These are phyloP conservation scores for Babyrousa celebensis DNA, from an alignment of 2,797 vertebrate genomes.

Conservation along the genomic window DNA sequence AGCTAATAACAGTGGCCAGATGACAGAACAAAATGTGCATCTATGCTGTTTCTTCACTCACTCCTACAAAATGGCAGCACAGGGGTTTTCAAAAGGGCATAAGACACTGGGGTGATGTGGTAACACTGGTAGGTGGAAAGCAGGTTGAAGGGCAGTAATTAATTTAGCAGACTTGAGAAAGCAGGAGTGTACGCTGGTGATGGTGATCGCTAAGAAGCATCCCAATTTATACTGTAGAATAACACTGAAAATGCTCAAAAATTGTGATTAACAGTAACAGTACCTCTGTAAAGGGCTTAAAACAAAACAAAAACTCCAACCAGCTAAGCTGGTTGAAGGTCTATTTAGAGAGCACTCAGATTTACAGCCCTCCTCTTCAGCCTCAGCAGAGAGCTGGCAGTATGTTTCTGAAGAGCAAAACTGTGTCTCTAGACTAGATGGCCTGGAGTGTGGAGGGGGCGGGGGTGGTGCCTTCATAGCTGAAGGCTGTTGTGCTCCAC, in stretches of 20 bases:
- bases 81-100: not conserved
- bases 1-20: not conserved
- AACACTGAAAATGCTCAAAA: not conserved
- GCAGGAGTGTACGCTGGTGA: not conserved
- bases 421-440: not conserved
- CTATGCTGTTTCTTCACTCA: not conserved
- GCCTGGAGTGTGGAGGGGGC: no score
- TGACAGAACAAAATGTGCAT: not conserved
- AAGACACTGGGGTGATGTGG: not conserved
- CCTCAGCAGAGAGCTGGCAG: not conserved
- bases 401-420: not conserved
- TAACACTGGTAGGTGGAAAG: not conserved
- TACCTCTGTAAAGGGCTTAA: not conserved
- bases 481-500: not conserved
- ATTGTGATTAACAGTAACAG: not conserved
- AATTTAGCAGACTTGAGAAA: not conserved
- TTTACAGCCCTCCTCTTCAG: not conserved
- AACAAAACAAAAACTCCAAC: not conserved
- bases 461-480: not conserved
- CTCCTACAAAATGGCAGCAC: not conserved
- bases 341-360: not conserved
- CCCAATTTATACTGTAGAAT: not conserved
- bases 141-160: not conserved
- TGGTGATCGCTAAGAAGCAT: not conserved
- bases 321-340: not conserved